Evolutionary conservation across 2,888 invertebrate genomes (phyloP).

Genomic region (Diadromus collaris): DNA sequence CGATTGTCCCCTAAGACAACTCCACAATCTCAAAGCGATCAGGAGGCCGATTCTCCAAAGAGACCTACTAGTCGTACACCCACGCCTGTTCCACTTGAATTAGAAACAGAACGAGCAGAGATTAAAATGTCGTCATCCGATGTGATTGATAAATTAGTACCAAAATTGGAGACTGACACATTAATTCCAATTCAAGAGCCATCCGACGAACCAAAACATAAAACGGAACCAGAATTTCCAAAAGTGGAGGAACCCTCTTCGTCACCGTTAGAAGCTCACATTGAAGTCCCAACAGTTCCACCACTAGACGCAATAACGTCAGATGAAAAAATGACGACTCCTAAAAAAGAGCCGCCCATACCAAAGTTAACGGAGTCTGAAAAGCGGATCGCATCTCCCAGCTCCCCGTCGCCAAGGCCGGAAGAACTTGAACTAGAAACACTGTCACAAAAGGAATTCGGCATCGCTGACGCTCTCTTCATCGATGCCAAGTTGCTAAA

Average conservation of each 20-base stretch:
- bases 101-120: neutral
- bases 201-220: neutral
- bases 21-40: neutral
- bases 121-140: neutral
- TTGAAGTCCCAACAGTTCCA: conserved; percentile 31
- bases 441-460: conserved; percentile 46
- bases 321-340: conserved; percentile 4
- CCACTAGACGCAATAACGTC: conserved; percentile 11
- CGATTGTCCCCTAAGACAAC: neutral
- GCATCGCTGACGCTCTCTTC: conserved; percentile 55
- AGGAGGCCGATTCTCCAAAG: conserved; percentile 2
- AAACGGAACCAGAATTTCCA: neutral
- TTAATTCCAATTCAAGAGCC: conserved; percentile 3
- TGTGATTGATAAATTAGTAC: neutral
- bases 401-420: neutral
- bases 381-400: neutral
- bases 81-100: conserved; percentile 20
- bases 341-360: neutral
- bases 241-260: conserved; percentile 4
- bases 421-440: conserved; percentile 12
- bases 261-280: neutral
- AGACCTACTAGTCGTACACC: neutral
- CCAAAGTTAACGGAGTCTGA: neutral
- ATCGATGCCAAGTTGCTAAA: conserved; percentile 49
- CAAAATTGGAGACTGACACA: conserved; percentile 1